A percentile compares a stretch with the other conserved stretches of the same genome.
These are phyloP conservation scores for Drosophila macrospina DNA, from an alignment of 2,888 invertebrate genomes.

Conservation along the genomic window DNA sequence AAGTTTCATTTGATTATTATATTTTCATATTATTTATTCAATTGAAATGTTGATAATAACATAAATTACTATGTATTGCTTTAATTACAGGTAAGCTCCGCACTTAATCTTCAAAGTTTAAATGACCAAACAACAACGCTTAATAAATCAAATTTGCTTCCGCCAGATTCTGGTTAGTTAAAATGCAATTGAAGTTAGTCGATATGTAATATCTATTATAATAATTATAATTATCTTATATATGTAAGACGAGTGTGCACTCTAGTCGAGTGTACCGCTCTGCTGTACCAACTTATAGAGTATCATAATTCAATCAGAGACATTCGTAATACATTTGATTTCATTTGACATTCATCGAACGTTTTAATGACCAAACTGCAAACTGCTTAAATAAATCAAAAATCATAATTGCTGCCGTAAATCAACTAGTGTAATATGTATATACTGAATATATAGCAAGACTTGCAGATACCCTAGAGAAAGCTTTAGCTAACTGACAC, in stretches of 20 bases:
- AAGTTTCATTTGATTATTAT: no score
- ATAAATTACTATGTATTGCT: neutral
- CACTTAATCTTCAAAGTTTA: conserved; percentile 84
- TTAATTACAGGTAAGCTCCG: conserved; percentile 83
- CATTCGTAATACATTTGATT: conserved; percentile 38
- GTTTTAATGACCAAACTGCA: conserved; percentile 53
- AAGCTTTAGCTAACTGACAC: conserved; percentile 27
- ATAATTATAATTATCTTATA: conserved; percentile 26
- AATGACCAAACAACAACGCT: conserved; percentile 83
- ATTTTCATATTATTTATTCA: no score
- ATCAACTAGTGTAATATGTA: conserved; percentile 29
- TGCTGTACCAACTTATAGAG: conserved; percentile 58
- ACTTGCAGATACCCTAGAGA: conserved; percentile 48
- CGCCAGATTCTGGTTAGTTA: conserved; percentile 83
- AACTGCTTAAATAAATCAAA: conserved; percentile 50
- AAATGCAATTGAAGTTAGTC: conserved; percentile 76
- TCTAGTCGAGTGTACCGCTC: conserved; percentile 16
- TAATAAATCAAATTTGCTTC: conserved; percentile 84
- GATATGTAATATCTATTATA: conserved; percentile 61
- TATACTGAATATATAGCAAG: conserved; percentile 29
- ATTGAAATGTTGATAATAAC: neutral
- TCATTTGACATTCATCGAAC: conserved; percentile 32
- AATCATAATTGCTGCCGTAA: conserved; percentile 64
- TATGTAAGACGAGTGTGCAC: conserved; percentile 23
- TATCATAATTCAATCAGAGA: conserved; percentile 33